phyloP scores from a whole-genome alignment of 2,797 vertebrate species.

The Orestias chungarensis region DNA sequence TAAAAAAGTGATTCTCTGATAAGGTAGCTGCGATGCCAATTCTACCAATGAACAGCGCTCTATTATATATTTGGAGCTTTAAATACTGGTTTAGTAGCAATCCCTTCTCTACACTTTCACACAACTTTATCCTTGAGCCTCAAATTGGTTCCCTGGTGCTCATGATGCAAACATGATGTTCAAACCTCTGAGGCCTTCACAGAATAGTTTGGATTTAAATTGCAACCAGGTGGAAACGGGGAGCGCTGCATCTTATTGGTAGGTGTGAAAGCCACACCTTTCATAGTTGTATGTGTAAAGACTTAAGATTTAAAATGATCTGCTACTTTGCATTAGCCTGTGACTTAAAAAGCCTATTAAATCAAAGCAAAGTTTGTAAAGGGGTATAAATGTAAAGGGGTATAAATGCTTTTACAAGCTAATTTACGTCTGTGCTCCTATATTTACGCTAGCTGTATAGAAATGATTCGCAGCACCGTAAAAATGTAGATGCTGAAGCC shows the following conservation, averaged over 20 bases:
- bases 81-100: not conserved
- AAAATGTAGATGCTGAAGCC: constrained; percentile 15
- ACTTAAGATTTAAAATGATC: not conserved
- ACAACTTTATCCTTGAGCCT: not conserved
- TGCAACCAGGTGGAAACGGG: not conserved
- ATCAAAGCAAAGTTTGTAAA: not conserved
- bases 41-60: not conserved
- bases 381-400: not conserved
- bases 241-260: not conserved
- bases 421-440: constrained; percentile 22
- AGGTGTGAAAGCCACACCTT: not conserved
- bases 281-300: not conserved
- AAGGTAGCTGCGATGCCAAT: not conserved
- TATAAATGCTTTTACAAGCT: not conserved
- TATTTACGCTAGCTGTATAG: constrained; percentile 36
- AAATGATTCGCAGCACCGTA: constrained; percentile 22
- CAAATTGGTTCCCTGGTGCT: not conserved
- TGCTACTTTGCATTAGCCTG: not conserved
- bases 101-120: not conserved
- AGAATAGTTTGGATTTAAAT: not conserved
- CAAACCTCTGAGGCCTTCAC: not conserved
- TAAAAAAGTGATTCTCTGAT: not conserved
- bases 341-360: not conserved
- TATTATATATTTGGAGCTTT: not conserved
- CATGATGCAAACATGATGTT: not conserved